Evolutionary conservation across 2,113 vertebrate genomes (phyloP).

Genomic region (Melanocharis versteri): DNA sequence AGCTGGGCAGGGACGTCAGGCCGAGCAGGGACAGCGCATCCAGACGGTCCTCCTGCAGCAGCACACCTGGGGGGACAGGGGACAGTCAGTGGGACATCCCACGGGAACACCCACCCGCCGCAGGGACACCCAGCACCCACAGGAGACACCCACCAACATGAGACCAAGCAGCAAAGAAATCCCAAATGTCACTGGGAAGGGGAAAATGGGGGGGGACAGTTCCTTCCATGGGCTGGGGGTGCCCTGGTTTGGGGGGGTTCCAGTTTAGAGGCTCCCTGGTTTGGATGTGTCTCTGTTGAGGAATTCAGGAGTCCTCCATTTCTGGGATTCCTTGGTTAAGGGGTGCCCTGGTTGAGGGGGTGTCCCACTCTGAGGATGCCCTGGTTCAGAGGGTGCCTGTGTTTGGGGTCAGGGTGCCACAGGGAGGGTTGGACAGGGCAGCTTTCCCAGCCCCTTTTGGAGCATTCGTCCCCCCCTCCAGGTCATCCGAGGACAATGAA

Average conservation of each 20-base stretch:
- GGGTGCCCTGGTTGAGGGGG: background rate
- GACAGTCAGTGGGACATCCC: background rate
- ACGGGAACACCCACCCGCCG: accelerated
- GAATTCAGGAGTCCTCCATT: background rate
- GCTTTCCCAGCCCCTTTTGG: accelerated
- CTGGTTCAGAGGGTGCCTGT: background rate
- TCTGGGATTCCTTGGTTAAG: background rate
- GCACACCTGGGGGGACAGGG: constrained; percentile 76
- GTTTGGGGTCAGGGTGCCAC: background rate
- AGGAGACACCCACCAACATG: accelerated
- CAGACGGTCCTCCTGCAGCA: constrained; percentile 91
- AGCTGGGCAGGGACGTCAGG: constrained; percentile 93
- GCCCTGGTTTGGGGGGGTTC: background rate
- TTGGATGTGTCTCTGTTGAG: background rate
- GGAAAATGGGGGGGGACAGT: accelerated
- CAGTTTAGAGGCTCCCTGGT: background rate
- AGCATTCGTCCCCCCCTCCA: accelerated
- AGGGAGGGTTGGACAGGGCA: background rate
- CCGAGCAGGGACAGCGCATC: constrained; percentile 89
- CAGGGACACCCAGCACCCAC: background rate
- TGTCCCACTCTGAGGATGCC: background rate
- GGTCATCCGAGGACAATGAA: background rate
- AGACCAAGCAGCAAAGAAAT: background rate
- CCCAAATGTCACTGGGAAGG: accelerated
- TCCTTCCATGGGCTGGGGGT: background rate